Percentiles rank a stretch among this genome's conserved stretches.
phyloP scores from a whole-genome alignment of 2,797 vertebrate genomes.

The Anguilla pacifica region DNA sequence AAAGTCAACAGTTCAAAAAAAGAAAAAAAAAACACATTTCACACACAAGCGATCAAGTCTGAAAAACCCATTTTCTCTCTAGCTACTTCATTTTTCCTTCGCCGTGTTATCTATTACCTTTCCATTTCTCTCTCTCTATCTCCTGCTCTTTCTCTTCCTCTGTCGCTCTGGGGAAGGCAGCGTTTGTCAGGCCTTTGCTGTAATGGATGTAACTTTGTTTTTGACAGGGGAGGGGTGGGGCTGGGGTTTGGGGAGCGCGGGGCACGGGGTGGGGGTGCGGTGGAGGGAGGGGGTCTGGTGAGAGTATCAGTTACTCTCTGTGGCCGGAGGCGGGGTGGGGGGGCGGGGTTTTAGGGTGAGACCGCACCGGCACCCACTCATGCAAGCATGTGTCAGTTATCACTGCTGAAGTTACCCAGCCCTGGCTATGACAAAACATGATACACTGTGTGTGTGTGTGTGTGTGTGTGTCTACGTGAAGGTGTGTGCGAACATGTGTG shows the following conservation, averaged over 20 bases:
- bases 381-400: background rate
- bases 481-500: background rate
- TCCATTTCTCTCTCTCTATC: background rate
- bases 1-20: background rate
- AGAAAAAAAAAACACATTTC: background rate
- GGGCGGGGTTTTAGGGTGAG: background rate
- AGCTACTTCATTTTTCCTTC: background rate
- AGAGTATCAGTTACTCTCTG: background rate
- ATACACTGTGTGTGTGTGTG: background rate
- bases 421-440: background rate
- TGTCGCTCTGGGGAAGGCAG: background rate
- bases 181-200: background rate
- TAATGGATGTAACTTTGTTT: background rate
- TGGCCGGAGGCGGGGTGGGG: background rate
- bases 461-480: background rate
- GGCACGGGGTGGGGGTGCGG: background rate
- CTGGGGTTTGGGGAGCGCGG: background rate
- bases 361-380: background rate
- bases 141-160: background rate
- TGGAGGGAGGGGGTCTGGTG: background rate
- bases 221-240: background rate
- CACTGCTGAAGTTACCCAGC: background rate
- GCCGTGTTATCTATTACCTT: background rate
- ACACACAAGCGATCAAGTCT: background rate
- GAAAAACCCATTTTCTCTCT: background rate